Evolutionary conservation across 1,140 invertebrate species (phyloP).

Genomic region (Ditylenchus dipsaci): DNA sequence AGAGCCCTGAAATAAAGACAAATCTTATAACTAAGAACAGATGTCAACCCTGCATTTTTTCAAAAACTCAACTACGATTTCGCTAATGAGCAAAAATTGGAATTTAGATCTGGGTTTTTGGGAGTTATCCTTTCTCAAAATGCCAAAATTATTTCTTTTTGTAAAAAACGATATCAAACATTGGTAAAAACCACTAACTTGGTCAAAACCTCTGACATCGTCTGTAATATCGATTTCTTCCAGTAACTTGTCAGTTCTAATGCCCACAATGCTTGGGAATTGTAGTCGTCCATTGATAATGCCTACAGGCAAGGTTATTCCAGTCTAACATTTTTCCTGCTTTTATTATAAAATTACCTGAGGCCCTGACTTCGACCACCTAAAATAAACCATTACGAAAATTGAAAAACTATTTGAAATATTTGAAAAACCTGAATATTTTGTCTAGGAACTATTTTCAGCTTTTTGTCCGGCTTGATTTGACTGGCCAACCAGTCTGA

Average conservation of each 20-base stretch:
- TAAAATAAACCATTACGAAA: neutral
- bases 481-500: conserved; percentile 19
- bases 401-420: neutral
- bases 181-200: conserved; percentile 6
- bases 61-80: too few relatives aligned
- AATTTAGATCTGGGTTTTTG: too few relatives aligned
- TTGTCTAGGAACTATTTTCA: conserved; percentile 13
- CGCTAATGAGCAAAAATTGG: too few relatives aligned
- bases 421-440: conserved; percentile 27
- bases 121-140: too few relatives aligned
- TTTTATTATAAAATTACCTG: conserved; percentile 6
- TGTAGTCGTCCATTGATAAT: conserved; percentile 40
- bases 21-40: too few relatives aligned
- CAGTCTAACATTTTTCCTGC: too few relatives aligned
- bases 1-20: too few relatives aligned
- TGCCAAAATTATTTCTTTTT: too few relatives aligned
- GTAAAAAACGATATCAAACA: too few relatives aligned
- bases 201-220: conserved; percentile 21
- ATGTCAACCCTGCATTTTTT: too few relatives aligned
- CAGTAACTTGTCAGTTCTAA: conserved; percentile 34
- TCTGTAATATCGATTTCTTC: conserved; percentile 28
- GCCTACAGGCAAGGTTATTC: too few relatives aligned
- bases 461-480: conserved; percentile 5
- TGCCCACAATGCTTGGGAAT: conserved; percentile 33
- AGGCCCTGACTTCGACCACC: conserved; percentile 45